These are phyloP conservation scores for Dromas ardeola DNA, from an alignment of 2,113 vertebrate genomes.

Conservation along the genomic window DNA sequence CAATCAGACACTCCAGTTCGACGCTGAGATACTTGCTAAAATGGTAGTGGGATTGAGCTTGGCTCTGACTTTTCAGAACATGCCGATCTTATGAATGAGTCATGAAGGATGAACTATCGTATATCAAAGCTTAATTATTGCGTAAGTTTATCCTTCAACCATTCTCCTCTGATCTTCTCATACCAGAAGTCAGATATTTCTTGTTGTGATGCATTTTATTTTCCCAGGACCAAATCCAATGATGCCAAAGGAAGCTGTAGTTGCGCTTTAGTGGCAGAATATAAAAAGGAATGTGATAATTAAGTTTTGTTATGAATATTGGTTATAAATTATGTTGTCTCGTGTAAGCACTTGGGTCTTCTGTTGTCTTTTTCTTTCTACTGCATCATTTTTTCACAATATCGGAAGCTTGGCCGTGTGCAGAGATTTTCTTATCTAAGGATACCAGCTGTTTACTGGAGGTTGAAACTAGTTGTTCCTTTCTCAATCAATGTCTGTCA, in stretches of 20 bases:
- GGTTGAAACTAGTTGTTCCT: slow-evolving; percentile 74
- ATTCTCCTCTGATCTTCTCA: slow-evolving; percentile 36
- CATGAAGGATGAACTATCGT: not conserved
- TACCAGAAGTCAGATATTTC: not conserved
- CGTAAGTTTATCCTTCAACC: not conserved
- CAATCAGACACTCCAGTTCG: not conserved
- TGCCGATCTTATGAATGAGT: not conserved
- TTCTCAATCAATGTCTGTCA: slow-evolving; percentile 80
- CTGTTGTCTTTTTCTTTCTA: slow-evolving; percentile 54
- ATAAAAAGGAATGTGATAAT: slow-evolving; percentile 55
- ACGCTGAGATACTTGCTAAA: not conserved
- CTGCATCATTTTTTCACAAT: slow-evolving; percentile 61
- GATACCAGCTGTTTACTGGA: slow-evolving; percentile 78
- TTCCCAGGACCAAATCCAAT: not conserved
- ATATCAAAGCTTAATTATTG: slow-evolving; percentile 26
- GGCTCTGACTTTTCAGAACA: slow-evolving; percentile 24
- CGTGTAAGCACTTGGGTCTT: slow-evolving; percentile 59
- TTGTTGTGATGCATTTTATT: slow-evolving; percentile 19
- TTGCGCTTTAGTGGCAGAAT: slow-evolving; percentile 17
- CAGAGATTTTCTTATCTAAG: slow-evolving; percentile 80
- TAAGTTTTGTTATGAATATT: slow-evolving; percentile 64
- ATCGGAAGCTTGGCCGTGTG: slow-evolving; percentile 67
- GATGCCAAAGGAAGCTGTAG: not conserved
- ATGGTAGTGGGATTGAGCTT: not conserved
- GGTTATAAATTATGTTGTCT: slow-evolving; percentile 72